These are phyloP conservation scores for Salpingus planirostris DNA, from an alignment of 2,888 invertebrate species.

Conservation along the genomic window DNA sequence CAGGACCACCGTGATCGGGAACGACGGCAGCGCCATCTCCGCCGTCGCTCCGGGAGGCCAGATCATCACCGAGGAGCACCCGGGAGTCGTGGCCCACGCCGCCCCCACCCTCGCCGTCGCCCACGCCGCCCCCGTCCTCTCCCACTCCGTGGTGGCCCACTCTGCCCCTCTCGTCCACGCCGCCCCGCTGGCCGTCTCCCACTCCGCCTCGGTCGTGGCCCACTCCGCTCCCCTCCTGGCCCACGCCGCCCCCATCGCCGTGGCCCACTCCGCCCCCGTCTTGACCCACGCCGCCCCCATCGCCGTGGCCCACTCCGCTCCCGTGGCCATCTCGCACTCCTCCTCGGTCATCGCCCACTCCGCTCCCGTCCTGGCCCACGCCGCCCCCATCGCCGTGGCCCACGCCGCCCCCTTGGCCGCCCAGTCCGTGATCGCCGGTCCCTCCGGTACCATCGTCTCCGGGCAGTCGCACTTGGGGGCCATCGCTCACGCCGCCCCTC, in stretches of 20 bases:
- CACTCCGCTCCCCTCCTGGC: conserved; percentile 11
- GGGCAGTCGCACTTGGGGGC: conserved; percentile 17
- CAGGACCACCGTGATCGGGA: conserved; percentile 25
- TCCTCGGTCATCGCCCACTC: conserved; percentile 4
- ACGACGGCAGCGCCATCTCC: conserved; percentile 28
- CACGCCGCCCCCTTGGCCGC: conserved; percentile 6
- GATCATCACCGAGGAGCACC: conserved; percentile 21
- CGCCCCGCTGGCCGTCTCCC: conserved; percentile 3
- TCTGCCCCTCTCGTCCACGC: conserved; percentile 10
- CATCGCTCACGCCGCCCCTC: conserved; percentile 7
- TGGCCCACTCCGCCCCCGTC: conserved; percentile 8
- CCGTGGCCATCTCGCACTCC: conserved; percentile 5
- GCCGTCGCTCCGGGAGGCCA: conserved; percentile 27
- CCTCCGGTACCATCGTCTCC: conserved; percentile 26
- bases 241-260: conserved; percentile 6
- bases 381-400: conserved; percentile 8
- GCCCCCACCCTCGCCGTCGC: conserved; percentile 9
- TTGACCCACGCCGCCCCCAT: conserved; percentile 2
- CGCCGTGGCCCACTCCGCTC: conserved; percentile 8
- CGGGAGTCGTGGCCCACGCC: conserved; percentile 19
- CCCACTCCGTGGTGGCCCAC: conserved; percentile 19
- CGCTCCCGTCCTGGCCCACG: conserved; percentile 11
- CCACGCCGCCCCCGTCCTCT: conserved; percentile 17
- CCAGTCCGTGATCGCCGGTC: conserved; percentile 21
- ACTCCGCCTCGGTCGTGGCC: conserved; percentile 4